These are phyloP conservation scores for Petromus typicus DNA, from an alignment of 2,113 vertebrate species.

Conservation along the genomic window DNA sequence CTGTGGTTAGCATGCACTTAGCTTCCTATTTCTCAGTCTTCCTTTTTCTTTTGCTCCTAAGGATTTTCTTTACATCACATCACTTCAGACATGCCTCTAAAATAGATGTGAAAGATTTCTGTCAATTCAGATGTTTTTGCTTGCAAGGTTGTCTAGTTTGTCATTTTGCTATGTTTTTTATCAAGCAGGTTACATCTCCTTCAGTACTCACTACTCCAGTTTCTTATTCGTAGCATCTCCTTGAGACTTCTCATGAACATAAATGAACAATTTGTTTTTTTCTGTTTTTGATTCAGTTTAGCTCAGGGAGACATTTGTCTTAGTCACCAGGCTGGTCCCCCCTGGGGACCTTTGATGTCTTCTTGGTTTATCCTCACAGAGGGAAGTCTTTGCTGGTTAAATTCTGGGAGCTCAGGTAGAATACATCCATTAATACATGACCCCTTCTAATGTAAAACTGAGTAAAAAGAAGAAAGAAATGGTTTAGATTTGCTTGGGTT, in stretches of 20 bases:
- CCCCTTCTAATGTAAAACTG: neutral
- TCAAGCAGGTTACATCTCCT: neutral
- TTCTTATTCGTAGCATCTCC: neutral
- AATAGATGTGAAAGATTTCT: conserved; percentile 43
- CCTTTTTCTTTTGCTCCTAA: conserved; percentile 40
- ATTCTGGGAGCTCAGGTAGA: neutral
- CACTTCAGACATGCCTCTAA: neutral
- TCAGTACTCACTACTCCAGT: neutral
- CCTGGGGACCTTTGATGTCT: neutral
- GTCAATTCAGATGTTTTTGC: conserved; percentile 33
- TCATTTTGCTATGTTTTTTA: conserved; percentile 41
- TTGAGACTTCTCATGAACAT: neutral
- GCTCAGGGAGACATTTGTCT: conserved; percentile 4
- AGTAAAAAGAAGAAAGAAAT: neutral
- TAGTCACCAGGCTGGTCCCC: neutral
- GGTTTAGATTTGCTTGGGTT: neutral
- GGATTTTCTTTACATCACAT: conserved; percentile 48
- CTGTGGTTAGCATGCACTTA: conserved; percentile 47
- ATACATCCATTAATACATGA: neutral
- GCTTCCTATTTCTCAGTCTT: conserved; percentile 53
- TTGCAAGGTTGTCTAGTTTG: conserved; percentile 17
- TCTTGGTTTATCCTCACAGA: neutral
- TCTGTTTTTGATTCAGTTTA: conserved; percentile 5
- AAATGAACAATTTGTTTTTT: conserved; percentile 24
- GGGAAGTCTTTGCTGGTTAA: neutral